Evolutionary conservation across 2,797 vertebrate genomes (phyloP), one percentile per base, ranked within the genome.

Genomic region (Enteromius anoplus): DNA sequence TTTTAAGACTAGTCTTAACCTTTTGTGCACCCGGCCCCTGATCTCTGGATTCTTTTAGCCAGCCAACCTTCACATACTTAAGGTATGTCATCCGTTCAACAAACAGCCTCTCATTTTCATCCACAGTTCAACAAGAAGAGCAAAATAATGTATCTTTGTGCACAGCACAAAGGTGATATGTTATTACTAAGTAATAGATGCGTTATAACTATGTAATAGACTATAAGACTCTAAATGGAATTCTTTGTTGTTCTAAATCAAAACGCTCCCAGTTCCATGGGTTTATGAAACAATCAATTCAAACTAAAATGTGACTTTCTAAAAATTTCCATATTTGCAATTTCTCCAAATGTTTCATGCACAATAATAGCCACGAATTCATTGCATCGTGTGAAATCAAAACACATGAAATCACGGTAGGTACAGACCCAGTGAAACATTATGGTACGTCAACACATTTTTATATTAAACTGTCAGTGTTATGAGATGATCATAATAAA

Each of bases 81-180:
- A 60, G 77, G 34, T 62, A 73, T 77, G 12, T 73, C 26, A 70
- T 69, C 72, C 53, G 47, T 53, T 80, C 34, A 80, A 51, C 26
- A 69, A 77, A 26, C 58, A 47, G 40, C n/a, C 58, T 42, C 47
- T n/a, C 53, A 11, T 42, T 58, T 66, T 42, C 49, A 69, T 58
- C 64, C 37, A 77, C 81, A 77, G 34, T 82, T 40, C 72, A 76
- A 76, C 19, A 78, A 70, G 8, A 45, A 78, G 37, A 81, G 72
- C 77, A 72, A 26, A 77, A 62, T 71, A 53, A 71, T 64, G 73
- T n/a, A 5, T 87, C 83, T 78, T 88, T 85, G 81, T 90, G 87
- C 88, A 88, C 88, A 87, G 86, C 88, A 89, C 89, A 91, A 89
- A 71, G 62, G 45, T 23, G 81, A 78, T 78, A 66, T 66, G 70